A percentile compares a stretch with the other conserved stretches of the same genome.
Conservation (phyloP, 1,140 invertebrate species). For the Calliopsis andreniformis region DNA sequence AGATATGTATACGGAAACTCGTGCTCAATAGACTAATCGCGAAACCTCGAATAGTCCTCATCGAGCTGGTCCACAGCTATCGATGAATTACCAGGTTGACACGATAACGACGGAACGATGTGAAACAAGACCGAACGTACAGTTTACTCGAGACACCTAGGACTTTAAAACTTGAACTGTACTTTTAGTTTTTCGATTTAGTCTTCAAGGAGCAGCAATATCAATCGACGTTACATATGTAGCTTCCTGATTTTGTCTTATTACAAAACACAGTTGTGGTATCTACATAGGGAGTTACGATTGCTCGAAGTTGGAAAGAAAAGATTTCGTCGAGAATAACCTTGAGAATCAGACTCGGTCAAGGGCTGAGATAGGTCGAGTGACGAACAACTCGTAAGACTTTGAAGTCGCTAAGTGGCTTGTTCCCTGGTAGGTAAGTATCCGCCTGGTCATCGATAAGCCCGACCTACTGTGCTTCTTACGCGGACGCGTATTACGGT, state of each 20-base stretch:
- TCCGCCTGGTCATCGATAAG: constrained; percentile 76
- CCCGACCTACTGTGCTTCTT: constrained; percentile 70
- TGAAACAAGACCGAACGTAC: constrained; percentile 45
- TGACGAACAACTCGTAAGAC: constrained; percentile 42
- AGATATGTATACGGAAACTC: too few relatives aligned
- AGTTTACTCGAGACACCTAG: constrained; percentile 56
- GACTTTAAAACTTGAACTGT: too few relatives aligned
- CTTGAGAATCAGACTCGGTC: not conserved
- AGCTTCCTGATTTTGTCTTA: too few relatives aligned
- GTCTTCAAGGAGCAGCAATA: too few relatives aligned
- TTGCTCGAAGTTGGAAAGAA: too few relatives aligned
- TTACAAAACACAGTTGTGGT: too few relatives aligned
- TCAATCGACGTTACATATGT: too few relatives aligned
- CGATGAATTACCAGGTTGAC: constrained; percentile 63
- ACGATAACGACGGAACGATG: constrained; percentile 59
- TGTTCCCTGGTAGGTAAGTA: constrained; percentile 74
- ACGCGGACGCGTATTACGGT: constrained; percentile 77
- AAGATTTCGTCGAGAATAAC: too few relatives aligned
- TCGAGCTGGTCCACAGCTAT: constrained; percentile 37
- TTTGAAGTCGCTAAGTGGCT: constrained; percentile 55
- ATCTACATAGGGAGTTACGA: too few relatives aligned
- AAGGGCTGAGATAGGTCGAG: constrained; percentile 15
- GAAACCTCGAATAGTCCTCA: too few relatives aligned
- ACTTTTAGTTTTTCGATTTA: too few relatives aligned
- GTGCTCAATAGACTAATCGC: too few relatives aligned